Base-by-base conservation (phyloP, 2,113 vertebrate species). In the Xenotilapia leptura region DNA sequence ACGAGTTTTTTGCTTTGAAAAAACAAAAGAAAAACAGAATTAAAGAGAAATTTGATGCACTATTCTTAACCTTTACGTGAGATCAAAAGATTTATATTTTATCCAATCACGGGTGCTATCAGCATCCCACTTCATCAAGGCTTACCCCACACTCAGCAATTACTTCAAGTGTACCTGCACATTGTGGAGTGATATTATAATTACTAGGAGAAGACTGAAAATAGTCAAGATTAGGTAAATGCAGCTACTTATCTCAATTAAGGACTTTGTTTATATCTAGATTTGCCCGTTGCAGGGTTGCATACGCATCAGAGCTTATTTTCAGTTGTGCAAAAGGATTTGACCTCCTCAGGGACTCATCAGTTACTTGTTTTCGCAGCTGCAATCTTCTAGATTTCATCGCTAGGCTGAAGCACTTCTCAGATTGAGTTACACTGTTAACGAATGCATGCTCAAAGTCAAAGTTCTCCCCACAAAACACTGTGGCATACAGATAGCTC, bases 181-280 rank as follows among this genome's bases (percentile, higher is more conserved):
- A 80, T 68, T 68, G 51, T 91, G 86, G 73, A 86, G 84, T 86
- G 88, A 91, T 88, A 85, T 83, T 85, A 19, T 92, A 83, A 93
- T 92, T 85, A 85, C 81, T 47, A 65, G 70, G 82, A 89, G 21
- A 79, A 36, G 83, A 86, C 83, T 9, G 75, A 83, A 87, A 87
- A 31, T 80, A 84, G 55, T n/a, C 40, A 75, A 85, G 83, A 92
- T 91, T 82, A 82, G 73, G 15, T 83, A 85, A 82, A 89, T 51
- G 86, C 54, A 65, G 80, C 82, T 86, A 58, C 84, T 92, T 89
- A 55, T 55, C 33, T 86, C 79, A 87, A 86, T 85, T 80, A 82
- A 90, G 90, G 84, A 86, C 21, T 93, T 92, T 89, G 92, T 93
- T 92, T 88, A 53, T 84, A 81, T 77, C 70, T 19, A 17, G 49